These are phyloP conservation scores for Automeris io DNA, from an alignment of 2,888 invertebrate species.

Conservation along the genomic window DNA sequence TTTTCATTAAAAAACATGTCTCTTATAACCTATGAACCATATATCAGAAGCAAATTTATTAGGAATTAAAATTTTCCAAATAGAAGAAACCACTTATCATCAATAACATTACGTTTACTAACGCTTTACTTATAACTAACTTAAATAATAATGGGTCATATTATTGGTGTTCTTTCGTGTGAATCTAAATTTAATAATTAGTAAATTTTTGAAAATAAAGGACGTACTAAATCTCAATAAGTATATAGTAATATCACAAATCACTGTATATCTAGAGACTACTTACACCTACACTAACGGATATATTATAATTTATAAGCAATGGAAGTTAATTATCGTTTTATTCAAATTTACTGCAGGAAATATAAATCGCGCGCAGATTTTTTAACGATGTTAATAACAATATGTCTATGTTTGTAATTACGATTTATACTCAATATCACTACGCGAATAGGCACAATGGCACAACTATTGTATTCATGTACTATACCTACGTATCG, in stretches of 20 bases:
- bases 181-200: slow-evolving; percentile 60
- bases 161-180: slow-evolving; percentile 72
- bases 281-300: slow-evolving; percentile 49
- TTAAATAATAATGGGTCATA: slow-evolving; percentile 42
- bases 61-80: slow-evolving; percentile 7
- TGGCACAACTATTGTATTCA: slow-evolving; percentile 55
- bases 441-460: slow-evolving; percentile 61
- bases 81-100: slow-evolving; percentile 7
- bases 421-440: slow-evolving; percentile 9
- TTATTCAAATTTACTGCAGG: slow-evolving; percentile 21
- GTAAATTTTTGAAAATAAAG: slow-evolving; percentile 61
- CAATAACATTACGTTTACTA: slow-evolving; percentile 2
- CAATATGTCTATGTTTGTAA: slow-evolving; percentile 8
- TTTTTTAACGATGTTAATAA: slow-evolving; percentile 2
- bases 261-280: slow-evolving; percentile 64
- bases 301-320: slow-evolving; percentile 46
- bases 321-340: slow-evolving; percentile 41
- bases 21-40: background rate
- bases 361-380: slow-evolving; percentile 7
- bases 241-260: slow-evolving; percentile 74
- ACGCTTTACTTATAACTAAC: slow-evolving; percentile 24
- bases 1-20: too few relatives aligned
- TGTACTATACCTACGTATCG: background rate
- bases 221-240: slow-evolving; percentile 67
- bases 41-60: background rate